Evolutionary conservation across 2,888 invertebrate species (phyloP).

Genomic region (Leucophenga maculata): DNA sequence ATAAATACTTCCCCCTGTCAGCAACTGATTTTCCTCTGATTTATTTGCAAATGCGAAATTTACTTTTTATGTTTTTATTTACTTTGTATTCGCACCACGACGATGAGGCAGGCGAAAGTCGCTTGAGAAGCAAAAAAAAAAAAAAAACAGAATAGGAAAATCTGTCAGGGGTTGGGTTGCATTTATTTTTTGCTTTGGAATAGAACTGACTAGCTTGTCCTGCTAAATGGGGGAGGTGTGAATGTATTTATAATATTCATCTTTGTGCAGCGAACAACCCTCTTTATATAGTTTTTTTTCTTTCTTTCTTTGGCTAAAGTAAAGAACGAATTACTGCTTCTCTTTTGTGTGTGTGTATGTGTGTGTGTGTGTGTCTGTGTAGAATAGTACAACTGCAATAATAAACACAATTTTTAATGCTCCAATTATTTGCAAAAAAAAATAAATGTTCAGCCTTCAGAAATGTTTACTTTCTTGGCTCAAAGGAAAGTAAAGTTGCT

Average conservation of each 20-base stretch:
- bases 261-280: constrained; percentile 40
- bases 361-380: constrained; percentile 38
- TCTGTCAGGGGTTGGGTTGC: not conserved
- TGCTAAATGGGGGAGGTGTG: constrained; percentile 48
- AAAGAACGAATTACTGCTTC: constrained; percentile 49
- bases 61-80: constrained; percentile 64
- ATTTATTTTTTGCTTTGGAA: too few relatives aligned
- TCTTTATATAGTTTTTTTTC: constrained; percentile 35
- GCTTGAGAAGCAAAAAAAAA: not conserved
- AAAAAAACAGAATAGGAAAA: not conserved
- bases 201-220: not conserved
- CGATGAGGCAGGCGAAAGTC: constrained; percentile 2
- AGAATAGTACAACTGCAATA: constrained; percentile 49
- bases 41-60: constrained; percentile 66
- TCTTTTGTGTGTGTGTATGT: constrained; percentile 54
- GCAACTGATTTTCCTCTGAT: constrained; percentile 65
- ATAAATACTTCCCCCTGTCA: constrained; percentile 65
- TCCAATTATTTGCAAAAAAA: constrained; percentile 63
- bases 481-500: too few relatives aligned
- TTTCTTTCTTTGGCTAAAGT: constrained; percentile 29
- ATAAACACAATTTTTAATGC: constrained; percentile 64
- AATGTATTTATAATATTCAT: constrained; percentile 44
- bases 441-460: constrained; percentile 37
- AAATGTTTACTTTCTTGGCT: not conserved
- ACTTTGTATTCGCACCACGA: constrained; percentile 64